Conservation (phyloP, 1,140 invertebrate genomes). For the Trigoniulus corallinus region DNA sequence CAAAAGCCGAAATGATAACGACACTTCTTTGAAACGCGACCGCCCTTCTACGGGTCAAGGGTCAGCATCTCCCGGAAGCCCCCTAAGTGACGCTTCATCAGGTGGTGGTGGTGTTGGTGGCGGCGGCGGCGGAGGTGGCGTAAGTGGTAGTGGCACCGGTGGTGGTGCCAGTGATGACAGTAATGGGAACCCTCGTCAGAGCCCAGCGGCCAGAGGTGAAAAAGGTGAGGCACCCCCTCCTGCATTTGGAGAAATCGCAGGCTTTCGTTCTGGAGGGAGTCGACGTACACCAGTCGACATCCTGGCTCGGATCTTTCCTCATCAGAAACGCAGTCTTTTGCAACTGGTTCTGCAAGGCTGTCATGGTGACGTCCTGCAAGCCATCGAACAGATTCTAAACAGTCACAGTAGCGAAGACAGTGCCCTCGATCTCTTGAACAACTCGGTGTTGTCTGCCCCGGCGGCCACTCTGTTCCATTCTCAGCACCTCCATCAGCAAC, state of each 20-base stretch:
- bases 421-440: background rate
- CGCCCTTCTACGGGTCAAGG: background rate
- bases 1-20: background rate
- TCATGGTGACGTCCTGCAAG: slow-evolving; percentile 63
- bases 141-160: no score
- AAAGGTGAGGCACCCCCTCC: no score
- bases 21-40: background rate
- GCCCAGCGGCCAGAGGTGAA: no score
- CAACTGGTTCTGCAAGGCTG: slow-evolving; percentile 71
- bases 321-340: slow-evolving; percentile 61
- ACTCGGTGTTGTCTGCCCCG: background rate
- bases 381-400: slow-evolving; percentile 39
- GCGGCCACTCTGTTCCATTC: background rate
- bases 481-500: background rate
- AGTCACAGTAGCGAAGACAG: background rate
- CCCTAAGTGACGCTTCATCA: background rate
- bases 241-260: no score
- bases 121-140: no score
- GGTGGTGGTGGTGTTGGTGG: background rate
- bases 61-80: background rate
- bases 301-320: slow-evolving; percentile 65
- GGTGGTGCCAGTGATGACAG: no score
- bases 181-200: no score
- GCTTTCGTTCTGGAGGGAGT: no score
- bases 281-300: slow-evolving; percentile 47